These are phyloP conservation scores for Sycobia sp. DNA, from an alignment of 1,140 invertebrate genomes.

Conservation along the genomic window DNA sequence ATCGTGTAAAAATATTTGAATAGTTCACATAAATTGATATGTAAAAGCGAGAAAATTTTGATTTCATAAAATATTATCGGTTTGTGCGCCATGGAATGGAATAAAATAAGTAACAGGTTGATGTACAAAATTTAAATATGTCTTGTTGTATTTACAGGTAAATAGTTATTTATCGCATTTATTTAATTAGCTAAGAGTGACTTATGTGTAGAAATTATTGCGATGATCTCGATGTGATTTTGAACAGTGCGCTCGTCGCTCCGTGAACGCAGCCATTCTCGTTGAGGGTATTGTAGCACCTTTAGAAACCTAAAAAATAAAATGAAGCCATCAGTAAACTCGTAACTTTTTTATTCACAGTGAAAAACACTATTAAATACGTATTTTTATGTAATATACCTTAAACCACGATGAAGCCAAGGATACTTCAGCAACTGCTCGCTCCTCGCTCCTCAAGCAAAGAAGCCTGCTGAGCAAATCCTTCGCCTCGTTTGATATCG, in stretches of 20 bases:
- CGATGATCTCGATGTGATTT: conserved; percentile 56
- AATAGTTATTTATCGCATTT: conserved; percentile 26
- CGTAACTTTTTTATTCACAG: conserved; percentile 20
- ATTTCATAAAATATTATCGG: conserved; percentile 13
- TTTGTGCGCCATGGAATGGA: conserved; percentile 32
- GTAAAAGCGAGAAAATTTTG: conserved; percentile 9
- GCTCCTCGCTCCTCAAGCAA: conserved; percentile 64
- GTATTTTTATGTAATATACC: conserved; percentile 43
- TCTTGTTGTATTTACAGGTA: conserved; percentile 33
- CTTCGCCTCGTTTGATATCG: conserved; percentile 74
- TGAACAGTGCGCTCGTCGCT: conserved; percentile 55
- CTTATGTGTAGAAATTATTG: conserved; percentile 54
- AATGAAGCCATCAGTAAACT: too few species aligned
- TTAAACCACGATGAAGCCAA: conserved; percentile 69
- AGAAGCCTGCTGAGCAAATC: conserved; percentile 70
- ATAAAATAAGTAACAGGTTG: conserved; percentile 32
- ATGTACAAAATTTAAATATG: conserved; percentile 36
- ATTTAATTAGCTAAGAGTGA: conserved; percentile 23
- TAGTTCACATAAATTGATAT: conserved; percentile 24
- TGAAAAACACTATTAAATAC: neutral
- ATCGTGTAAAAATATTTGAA: conserved; percentile 25
- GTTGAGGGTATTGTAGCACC: conserved; percentile 56
- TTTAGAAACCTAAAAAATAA: conserved; percentile 47
- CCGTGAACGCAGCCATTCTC: conserved; percentile 57
- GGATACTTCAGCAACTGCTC: conserved; percentile 63